Evolutionary conservation across 2,113 vertebrate species (phyloP).

Genomic region (Esox niger): DNA sequence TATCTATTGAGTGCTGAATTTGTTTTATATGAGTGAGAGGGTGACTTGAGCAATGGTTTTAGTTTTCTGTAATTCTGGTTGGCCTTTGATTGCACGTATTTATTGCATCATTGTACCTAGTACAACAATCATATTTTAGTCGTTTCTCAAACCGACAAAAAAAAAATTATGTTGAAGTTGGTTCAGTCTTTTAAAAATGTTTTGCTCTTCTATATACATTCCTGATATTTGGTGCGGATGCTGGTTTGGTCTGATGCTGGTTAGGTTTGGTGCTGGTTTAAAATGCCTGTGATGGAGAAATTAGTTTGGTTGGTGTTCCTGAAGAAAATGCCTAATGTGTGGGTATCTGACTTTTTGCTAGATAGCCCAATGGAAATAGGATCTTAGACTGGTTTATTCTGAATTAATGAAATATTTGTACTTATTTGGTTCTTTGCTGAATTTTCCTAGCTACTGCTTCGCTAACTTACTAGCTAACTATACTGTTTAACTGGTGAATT

Average conservation of each 20-base stretch:
- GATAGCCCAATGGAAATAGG: not conserved
- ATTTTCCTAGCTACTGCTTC: constrained; percentile 40
- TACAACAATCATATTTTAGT: not conserved
- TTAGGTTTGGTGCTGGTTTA: constrained; percentile 13
- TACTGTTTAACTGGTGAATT: constrained; percentile 42
- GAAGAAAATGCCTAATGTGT: constrained; percentile 1
- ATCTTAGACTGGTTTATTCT: constrained; percentile 2
- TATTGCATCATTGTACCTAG: not conserved
- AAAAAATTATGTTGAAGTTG: not conserved
- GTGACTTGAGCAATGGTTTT: not conserved
- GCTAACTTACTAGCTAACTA: constrained; percentile 39
- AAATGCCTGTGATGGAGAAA: not conserved
- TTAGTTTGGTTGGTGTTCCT: constrained; percentile 5
- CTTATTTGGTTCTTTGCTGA: constrained; percentile 33
- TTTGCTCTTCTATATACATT: constrained; percentile 12
- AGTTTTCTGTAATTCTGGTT: not conserved
- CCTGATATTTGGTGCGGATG: not conserved
- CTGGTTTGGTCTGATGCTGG: too few relatives aligned
- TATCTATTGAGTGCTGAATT: too few relatives aligned
- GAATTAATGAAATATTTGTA: constrained; percentile 12
- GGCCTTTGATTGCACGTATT: too few relatives aligned
- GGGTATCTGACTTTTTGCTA: constrained; percentile 5
- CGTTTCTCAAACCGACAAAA: not conserved
- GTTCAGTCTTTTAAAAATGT: not conserved
- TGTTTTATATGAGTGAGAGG: too few relatives aligned